phyloP scores from a whole-genome alignment of 2,113 vertebrate genomes.

The Gavialis gangeticus region DNA sequence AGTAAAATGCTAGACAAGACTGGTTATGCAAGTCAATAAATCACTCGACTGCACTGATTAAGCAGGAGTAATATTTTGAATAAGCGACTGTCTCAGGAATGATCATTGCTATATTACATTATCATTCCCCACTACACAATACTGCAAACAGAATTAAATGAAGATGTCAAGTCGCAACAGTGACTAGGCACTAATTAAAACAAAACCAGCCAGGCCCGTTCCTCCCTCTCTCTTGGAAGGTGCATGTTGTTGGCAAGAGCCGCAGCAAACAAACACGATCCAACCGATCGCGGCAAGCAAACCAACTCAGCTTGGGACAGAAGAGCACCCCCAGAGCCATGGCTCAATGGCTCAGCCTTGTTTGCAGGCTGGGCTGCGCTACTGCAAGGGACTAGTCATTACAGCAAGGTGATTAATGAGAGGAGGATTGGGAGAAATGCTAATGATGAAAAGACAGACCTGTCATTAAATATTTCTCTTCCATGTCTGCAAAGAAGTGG shows the following conservation, averaged over 20 bases:
- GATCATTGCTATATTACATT: constrained; percentile 63
- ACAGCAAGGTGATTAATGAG: background rate
- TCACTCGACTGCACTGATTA: constrained; percentile 69
- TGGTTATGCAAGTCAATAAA: constrained; percentile 72
- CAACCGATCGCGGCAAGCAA: background rate
- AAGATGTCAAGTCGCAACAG: constrained; percentile 62
- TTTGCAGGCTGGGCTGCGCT: background rate
- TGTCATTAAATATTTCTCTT: background rate
- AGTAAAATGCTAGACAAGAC: constrained; percentile 19
- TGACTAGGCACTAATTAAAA: constrained; percentile 64
- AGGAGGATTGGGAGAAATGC: background rate
- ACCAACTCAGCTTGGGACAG: background rate
- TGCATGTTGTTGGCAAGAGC: background rate
- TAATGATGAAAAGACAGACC: rapidly evolving
- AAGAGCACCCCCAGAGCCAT: rapidly evolving
- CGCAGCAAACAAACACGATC: rapidly evolving
- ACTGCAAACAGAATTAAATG: constrained; percentile 77
- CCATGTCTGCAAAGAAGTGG: too few relatives aligned
- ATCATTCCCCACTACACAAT: constrained; percentile 62
- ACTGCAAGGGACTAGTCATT: background rate
- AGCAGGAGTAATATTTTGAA: constrained; percentile 73
- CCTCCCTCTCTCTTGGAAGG: background rate
- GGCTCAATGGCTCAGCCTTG: rapidly evolving
- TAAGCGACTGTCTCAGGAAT: constrained; percentile 65
- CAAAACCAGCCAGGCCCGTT: background rate